Base-by-base conservation (phyloP, 1,140 invertebrate species). In the Calliopsis andreniformis region DNA sequence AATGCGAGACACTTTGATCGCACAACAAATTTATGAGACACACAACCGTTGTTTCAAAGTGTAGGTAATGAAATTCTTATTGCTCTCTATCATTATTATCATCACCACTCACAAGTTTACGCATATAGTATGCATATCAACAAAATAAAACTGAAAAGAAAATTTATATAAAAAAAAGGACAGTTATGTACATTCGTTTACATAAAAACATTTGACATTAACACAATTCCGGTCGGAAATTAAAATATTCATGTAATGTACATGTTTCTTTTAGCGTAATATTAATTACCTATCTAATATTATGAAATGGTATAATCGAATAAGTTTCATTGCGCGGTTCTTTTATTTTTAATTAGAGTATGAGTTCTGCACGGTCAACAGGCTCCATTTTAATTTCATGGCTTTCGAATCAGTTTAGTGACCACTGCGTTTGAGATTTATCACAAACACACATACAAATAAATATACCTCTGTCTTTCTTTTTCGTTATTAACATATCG, bases 211-310 rank as follows among this genome's bases (percentile, higher is more conserved):
- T 73, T 77, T 53, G 32, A 47, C 3, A 67, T 64, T 10, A 53
- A 78, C 25, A 59, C 32, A 78, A 10, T 30, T 66, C 53, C 55
- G 32, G n/a, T 83, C 47, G 16, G 53, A 78, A 80, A 75, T 71
- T 64, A 75, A 83, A 82, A 83, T 7, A 39, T 51, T 70, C 45
- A 14, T 49, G 42, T 64, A 56, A 78, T 62, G 35, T 76, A 82
- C 75, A 78, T 72, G 20, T 68, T 78, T 30, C 49, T 12, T 43
- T 81, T 59, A 53, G 42, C 5, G 20, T 75, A 56, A 75, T 49
- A 72, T 75, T 77, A 61, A 69, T 73, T 62, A 73, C 28, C 25
- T 68, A 67, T 62, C 42, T 80, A 80, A 72, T 35, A 42, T 66
- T 80, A 64, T 45, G 58, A 70, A 82, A 68, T 58, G 20, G 59